Percentiles rank a stretch among this genome's conserved stretches.
phyloP scores from a whole-genome alignment of 2,113 vertebrate genomes.

The Neotragus pygmaeus region DNA sequence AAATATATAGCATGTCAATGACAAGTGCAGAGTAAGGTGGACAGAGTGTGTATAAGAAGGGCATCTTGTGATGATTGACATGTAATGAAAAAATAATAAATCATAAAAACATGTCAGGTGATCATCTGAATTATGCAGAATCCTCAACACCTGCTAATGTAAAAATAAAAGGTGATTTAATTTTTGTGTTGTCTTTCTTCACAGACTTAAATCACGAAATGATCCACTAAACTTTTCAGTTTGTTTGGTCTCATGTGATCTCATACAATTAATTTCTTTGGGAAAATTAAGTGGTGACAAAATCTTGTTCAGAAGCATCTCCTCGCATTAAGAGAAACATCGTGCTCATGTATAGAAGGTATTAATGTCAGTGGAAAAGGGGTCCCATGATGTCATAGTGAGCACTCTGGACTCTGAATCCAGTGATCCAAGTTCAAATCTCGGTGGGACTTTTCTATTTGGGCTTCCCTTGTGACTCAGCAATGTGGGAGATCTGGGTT shows the following conservation, averaged over 20 bases:
- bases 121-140: not conserved
- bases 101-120: not conserved
- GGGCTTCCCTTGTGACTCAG: not conserved
- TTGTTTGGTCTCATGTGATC: not conserved
- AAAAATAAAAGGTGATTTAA: not conserved
- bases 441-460: not conserved
- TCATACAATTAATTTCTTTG: not conserved
- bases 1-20: not conserved
- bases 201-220: not conserved
- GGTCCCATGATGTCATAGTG: not conserved
- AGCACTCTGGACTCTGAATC: not conserved
- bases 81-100: not conserved
- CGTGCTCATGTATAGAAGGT: not conserved
- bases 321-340: not conserved
- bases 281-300: not conserved
- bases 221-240: not conserved
- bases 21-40: not conserved
- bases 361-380: not conserved
- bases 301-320: not conserved
- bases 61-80: not conserved
- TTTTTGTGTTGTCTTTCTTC: not conserved
- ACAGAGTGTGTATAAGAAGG: not conserved
- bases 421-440: not conserved
- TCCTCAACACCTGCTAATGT: not conserved
- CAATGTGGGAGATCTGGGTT: not conserved